phyloP scores from a whole-genome alignment of 2,888 invertebrate species.

The Prosapia bicincta region DNA sequence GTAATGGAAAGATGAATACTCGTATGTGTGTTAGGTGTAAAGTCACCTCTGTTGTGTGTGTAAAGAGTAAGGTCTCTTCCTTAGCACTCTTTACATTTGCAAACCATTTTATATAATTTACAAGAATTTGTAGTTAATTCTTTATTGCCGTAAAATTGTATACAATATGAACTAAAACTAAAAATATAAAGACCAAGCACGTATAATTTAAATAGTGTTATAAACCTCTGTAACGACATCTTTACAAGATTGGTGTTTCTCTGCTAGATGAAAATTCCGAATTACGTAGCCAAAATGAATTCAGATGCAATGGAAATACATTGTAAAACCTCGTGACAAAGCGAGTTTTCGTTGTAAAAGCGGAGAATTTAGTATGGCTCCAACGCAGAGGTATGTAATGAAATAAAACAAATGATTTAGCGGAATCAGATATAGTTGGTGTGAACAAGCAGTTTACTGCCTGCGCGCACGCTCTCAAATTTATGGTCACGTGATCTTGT shows the following conservation, averaged over 20 bases:
- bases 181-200: no score
- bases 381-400: background rate
- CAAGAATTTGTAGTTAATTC: no score
- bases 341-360: background rate
- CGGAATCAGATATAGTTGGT: conserved; percentile 1
- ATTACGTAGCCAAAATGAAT: background rate
- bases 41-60: no score
- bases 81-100: no score
- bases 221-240: no score
- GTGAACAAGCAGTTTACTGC: background rate
- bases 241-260: background rate
- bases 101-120: no score
- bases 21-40: no score
- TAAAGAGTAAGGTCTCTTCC: no score
- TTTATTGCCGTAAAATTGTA: no score
- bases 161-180: no score
- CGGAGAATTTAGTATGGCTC: background rate
- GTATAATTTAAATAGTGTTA: no score
- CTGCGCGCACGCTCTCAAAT: background rate
- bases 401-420: background rate
- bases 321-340: background rate
- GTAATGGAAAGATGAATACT: no score
- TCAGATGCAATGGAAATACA: background rate
- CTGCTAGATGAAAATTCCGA: background rate
- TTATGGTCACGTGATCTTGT: background rate